Base-by-base conservation (phyloP, 2,888 invertebrate genomes). In the Epistrophe grossulariae region DNA sequence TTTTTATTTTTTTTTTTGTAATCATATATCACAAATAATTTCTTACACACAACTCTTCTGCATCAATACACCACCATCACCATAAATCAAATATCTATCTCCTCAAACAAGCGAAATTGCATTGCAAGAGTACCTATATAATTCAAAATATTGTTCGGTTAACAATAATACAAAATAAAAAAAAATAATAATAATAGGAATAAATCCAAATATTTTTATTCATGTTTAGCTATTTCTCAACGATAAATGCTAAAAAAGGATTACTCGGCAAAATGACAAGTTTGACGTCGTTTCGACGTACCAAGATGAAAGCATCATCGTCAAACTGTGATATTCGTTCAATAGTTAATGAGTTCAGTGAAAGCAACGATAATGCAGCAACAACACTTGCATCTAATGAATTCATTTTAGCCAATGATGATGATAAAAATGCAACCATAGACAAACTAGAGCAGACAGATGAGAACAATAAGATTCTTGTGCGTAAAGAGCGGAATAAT, bases 221-320 rank as follows among this genome's bases (percentile, higher is more conserved):
- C 80, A 89, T 89, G 88, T 89, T 89, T 88, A 93, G 92, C 90
- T 93, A 92, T 89, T 92, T 92, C 74, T 92, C 92, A 73, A 92
- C 92, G 68, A 91, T 92, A 90, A 93, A 91, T 91, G 91, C 90
- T 89, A 92, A 92, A 89, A 92, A 92, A 89, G 92, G 92, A 87
- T 89, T 93, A 59, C 90, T 93, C 77, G 91, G 92, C 89, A 92
- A 92, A 88, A 92, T 92, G 92, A 91, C 92, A 77, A 92, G 92
- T 89, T 90, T 93, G 81, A 91, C 92, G 79, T 92, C 92, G 73
- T 92, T 92, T 90, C 91, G 93, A 64, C 92, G 92, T 74, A 91
- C 91, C 84, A 92, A 93, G 90, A 91, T 89, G 77, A 92, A 92
- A 89, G 91, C 90, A 88, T 43, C 60, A 40, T 40, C 60, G 5